Conservation (phyloP, 2,113 vertebrate genomes). For the Oenanthe melanoleuca region DNA sequence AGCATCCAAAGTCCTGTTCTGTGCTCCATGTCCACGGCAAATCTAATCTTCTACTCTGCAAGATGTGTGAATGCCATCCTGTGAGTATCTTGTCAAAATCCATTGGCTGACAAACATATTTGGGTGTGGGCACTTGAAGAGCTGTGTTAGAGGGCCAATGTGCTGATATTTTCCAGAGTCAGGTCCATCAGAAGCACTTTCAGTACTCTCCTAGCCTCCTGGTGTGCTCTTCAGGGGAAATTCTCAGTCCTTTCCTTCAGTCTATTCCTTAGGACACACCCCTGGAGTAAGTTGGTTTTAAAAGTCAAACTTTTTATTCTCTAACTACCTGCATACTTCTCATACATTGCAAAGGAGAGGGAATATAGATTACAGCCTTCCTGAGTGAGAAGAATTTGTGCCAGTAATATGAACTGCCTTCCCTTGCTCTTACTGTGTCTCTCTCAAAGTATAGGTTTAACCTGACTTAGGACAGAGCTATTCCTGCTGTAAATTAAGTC, state of each 20-base stretch:
- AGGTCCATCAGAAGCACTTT: neutral
- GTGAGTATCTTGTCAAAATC: neutral
- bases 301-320: neutral
- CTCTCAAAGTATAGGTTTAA: neutral
- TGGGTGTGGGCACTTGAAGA: neutral
- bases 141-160: rapidly evolving
- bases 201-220: neutral
- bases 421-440: neutral
- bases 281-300: neutral
- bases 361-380: neutral
- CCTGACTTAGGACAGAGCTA: neutral
- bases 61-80: rapidly evolving
- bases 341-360: neutral
- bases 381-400: neutral
- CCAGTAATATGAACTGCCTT: neutral
- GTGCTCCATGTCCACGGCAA: neutral
- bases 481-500: neutral
- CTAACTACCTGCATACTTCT: neutral
- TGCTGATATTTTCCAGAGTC: neutral
- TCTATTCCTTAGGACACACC: neutral
- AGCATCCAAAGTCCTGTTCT: neutral
- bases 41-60: neutral
- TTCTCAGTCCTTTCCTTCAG: neutral
- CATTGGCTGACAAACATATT: neutral
- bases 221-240: neutral